These are phyloP conservation scores for Falco rusticolus DNA, from an alignment of 2,797 vertebrate genomes.

Conservation along the genomic window DNA sequence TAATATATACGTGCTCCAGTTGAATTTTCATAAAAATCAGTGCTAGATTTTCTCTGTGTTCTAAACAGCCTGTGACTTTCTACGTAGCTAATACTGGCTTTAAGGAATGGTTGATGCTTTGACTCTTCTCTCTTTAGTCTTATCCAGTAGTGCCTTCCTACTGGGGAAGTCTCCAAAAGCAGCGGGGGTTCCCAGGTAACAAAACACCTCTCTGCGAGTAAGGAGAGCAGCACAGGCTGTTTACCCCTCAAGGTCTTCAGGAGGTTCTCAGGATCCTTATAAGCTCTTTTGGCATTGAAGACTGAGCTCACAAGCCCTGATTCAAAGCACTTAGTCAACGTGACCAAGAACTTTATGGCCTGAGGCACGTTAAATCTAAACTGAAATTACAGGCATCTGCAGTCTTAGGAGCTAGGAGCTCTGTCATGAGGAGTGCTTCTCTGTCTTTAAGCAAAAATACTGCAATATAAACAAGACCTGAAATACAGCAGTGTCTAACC, in stretches of 20 bases:
- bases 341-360: constrained; percentile 16
- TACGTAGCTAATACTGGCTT: neutral
- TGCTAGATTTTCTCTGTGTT: neutral
- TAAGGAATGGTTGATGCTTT: neutral
- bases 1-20: neutral
- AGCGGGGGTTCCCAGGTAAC: neutral
- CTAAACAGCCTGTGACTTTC: neutral
- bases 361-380: neutral
- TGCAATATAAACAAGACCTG: neutral
- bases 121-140: neutral
- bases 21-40: neutral
- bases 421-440: neutral
- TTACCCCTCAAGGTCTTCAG: neutral
- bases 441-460: neutral
- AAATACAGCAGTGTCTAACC: neutral
- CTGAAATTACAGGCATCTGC: constrained; percentile 8
- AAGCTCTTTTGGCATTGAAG: constrained; percentile 21
- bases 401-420: neutral
- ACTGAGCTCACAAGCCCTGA: neutral
- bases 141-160: neutral
- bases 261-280: neutral
- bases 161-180: neutral
- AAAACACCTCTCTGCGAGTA: neutral
- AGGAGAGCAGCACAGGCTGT: neutral
- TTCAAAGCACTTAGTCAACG: constrained; percentile 1